These are phyloP conservation scores for Thamnophis elegans DNA, from an alignment of 2,797 vertebrate genomes.

Conservation along the genomic window DNA sequence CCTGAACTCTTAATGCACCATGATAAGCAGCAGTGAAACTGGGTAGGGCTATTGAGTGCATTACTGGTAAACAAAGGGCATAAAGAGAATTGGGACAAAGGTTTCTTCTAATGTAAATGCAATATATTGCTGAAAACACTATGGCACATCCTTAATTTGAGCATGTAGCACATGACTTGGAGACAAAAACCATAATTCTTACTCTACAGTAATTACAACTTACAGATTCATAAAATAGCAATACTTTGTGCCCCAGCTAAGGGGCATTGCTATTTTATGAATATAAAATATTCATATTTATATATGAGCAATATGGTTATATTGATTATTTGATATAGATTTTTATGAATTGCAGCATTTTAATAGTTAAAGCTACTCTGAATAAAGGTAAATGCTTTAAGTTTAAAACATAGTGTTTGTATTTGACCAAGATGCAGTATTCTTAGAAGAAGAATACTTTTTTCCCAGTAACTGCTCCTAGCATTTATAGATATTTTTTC, in stretches of 20 bases:
- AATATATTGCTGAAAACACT: neutral
- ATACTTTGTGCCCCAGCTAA: neutral
- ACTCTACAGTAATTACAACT: neutral
- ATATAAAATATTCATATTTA: too few species aligned
- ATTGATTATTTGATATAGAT: neutral
- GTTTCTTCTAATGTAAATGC: neutral
- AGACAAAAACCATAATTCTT: neutral
- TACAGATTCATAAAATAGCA: neutral
- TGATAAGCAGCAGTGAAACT: neutral
- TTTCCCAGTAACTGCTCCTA: neutral
- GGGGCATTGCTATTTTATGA: too few species aligned
- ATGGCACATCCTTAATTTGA: neutral
- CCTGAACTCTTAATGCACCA: neutral
- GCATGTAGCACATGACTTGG: neutral
- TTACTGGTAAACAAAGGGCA: neutral
- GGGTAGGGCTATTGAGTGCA: neutral
- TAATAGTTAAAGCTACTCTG: neutral
- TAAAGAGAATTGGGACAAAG: neutral
- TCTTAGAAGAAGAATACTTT: neutral
- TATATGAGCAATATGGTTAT: neutral
- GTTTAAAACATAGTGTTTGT: neutral
- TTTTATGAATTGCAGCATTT: neutral
- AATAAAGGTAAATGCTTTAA: neutral
- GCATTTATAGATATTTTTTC: neutral
- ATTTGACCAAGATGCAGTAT: neutral